Evolutionary conservation across 2,888 invertebrate species (phyloP).

Genomic region (Campoplex capitator): DNA sequence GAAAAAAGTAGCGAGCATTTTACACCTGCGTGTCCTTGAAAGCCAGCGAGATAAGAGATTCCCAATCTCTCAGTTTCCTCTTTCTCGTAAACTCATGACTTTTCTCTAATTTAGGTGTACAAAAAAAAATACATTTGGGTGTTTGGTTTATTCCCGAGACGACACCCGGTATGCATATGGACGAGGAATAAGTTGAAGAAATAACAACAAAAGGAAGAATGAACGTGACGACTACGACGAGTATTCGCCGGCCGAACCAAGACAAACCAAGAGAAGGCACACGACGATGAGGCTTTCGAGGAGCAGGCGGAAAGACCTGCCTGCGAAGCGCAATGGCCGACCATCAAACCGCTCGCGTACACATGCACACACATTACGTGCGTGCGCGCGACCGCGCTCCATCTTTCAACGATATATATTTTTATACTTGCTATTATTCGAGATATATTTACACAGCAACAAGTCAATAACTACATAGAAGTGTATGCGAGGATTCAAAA

Average conservation of each 20-base stretch:
- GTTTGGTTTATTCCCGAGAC: conserved; percentile 34
- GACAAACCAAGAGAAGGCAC: conserved; percentile 16
- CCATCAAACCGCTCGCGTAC: conserved; percentile 63
- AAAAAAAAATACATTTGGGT: background rate
- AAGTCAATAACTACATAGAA: background rate
- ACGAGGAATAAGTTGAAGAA: conserved; percentile 7
- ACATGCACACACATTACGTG: background rate
- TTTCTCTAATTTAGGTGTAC: background rate
- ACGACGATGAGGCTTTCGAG: conserved; percentile 60
- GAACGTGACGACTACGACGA: conserved; percentile 40
- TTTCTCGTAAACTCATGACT: background rate
- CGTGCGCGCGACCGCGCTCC: background rate
- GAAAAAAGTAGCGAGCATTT: background rate
- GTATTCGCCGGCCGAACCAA: conserved; percentile 29
- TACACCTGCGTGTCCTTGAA: background rate
- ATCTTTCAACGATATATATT: background rate
- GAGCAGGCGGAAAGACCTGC: conserved; percentile 64
- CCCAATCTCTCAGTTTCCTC: background rate
- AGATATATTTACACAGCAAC: background rate
- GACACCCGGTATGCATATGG: conserved; percentile 56
- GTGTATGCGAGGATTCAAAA: background rate
- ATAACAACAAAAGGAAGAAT: conserved; percentile 31
- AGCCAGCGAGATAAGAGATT: background rate
- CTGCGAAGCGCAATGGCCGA: conserved; percentile 80
- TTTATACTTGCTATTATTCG: background rate